Evolutionary conservation across 2,113 vertebrate genomes (phyloP).

Genomic region (Baryphthengus martii): DNA sequence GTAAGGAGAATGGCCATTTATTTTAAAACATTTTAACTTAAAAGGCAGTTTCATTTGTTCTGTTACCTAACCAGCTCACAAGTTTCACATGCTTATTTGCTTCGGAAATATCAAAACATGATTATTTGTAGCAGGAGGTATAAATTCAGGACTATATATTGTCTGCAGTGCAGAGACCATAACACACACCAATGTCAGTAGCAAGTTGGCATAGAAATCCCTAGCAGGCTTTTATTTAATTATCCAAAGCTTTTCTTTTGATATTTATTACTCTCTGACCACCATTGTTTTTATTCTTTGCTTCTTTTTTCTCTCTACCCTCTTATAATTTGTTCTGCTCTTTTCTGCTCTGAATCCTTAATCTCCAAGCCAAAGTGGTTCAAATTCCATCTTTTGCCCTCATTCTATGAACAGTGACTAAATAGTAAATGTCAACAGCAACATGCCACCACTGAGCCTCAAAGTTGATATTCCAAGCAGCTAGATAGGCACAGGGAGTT

Average conservation of each 20-base stretch:
- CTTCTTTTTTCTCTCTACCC: background rate
- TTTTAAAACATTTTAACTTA: background rate
- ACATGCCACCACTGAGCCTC: background rate
- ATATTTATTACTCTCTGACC: background rate
- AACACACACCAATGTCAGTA: background rate
- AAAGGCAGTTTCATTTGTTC: background rate
- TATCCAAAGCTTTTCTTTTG: background rate
- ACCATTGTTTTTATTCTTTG: background rate
- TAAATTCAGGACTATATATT: background rate
- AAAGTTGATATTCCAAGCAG: background rate
- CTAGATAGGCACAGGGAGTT: background rate
- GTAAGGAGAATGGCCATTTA: background rate
- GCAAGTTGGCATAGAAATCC: background rate
- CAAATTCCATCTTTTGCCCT: background rate
- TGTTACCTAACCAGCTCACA: background rate
- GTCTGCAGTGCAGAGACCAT: background rate
- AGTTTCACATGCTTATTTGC: background rate
- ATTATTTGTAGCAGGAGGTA: background rate
- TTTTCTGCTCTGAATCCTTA: background rate
- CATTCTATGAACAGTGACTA: background rate
- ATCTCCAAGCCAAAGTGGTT: background rate
- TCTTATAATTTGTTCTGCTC: background rate
- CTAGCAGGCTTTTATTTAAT: background rate
- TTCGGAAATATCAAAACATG: background rate
- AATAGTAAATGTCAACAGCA: background rate